These are phyloP conservation scores for Anomalospiza imberbis DNA, from an alignment of 2,797 vertebrate species.

Conservation along the genomic window DNA sequence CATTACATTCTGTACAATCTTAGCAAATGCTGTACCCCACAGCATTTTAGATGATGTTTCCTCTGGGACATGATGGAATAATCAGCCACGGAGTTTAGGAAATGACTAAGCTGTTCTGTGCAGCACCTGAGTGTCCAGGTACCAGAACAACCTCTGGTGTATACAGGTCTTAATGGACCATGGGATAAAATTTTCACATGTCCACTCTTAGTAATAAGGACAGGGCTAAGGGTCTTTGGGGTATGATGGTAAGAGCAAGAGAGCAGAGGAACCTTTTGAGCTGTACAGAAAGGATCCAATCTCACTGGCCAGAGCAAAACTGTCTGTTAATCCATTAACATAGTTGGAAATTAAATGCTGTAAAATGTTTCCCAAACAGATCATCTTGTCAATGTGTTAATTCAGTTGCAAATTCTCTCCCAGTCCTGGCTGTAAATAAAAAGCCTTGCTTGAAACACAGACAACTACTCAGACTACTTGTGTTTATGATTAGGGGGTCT, in stretches of 20 bases:
- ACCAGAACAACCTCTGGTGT: not conserved
- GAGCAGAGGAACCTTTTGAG: not conserved
- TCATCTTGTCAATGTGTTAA: not conserved
- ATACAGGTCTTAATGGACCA: not conserved
- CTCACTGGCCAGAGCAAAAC: not conserved
- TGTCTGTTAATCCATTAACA: not conserved
- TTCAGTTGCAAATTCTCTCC: not conserved
- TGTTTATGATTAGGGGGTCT: slow-evolving; percentile 2
- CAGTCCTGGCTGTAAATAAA: not conserved
- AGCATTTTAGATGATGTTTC: not conserved
- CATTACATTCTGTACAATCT: not conserved
- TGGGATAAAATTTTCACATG: not conserved
- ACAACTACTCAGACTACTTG: not conserved
- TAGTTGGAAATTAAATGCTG: not conserved
- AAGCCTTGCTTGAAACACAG: not conserved
- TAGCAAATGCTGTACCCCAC: not conserved
- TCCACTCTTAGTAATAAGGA: not conserved
- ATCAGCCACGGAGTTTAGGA: not conserved
- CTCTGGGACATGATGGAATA: not conserved
- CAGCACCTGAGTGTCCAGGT: not conserved
- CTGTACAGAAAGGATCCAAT: not conserved
- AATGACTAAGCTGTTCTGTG: not conserved
- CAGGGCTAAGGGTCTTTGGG: not conserved
- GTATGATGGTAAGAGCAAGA: not conserved
- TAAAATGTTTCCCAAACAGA: not conserved